Evolutionary conservation across 2,888 invertebrate genomes (phyloP).

Genomic region (Cetonia aurata): DNA sequence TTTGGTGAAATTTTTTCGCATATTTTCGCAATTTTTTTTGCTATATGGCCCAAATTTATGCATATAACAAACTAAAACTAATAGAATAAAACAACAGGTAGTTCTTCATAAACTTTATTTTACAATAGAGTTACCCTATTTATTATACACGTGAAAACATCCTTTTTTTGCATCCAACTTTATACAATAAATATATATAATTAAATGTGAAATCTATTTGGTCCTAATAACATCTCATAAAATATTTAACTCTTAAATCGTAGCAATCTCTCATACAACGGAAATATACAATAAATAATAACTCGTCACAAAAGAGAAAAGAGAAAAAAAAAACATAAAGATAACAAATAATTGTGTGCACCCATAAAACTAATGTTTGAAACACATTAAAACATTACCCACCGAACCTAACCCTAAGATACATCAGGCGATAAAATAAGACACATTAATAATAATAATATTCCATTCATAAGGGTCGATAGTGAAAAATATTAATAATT

Average conservation of each 20-base stretch:
- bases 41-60: too few species aligned
- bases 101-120: slow-evolving; percentile 45
- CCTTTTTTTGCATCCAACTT: slow-evolving; percentile 47
- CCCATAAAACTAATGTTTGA: slow-evolving; percentile 16
- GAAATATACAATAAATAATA: slow-evolving; percentile 41
- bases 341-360: slow-evolving; percentile 33
- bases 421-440: background rate
- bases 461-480: too few species aligned
- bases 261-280: slow-evolving; percentile 41
- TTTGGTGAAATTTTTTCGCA: too few species aligned
- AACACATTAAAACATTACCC: slow-evolving; percentile 28
- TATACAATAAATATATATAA: slow-evolving; percentile 54
- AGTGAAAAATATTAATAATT: too few species aligned
- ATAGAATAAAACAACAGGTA: slow-evolving; percentile 2
- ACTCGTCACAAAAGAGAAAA: slow-evolving; percentile 26
- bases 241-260: slow-evolving; percentile 49
- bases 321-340: background rate
- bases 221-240: slow-evolving; percentile 62
- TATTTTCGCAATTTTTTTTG: too few species aligned
- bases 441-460: background rate
- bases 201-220: slow-evolving; percentile 62
- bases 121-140: slow-evolving; percentile 42
- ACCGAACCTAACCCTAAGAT: slow-evolving; percentile 9
- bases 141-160: slow-evolving; percentile 51
- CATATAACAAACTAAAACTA: too few species aligned